A percentile compares a stretch with the other conserved stretches of the same genome.
Conservation (phyloP, 2,888 invertebrate genomes). For the Chouioia cunea region DNA sequence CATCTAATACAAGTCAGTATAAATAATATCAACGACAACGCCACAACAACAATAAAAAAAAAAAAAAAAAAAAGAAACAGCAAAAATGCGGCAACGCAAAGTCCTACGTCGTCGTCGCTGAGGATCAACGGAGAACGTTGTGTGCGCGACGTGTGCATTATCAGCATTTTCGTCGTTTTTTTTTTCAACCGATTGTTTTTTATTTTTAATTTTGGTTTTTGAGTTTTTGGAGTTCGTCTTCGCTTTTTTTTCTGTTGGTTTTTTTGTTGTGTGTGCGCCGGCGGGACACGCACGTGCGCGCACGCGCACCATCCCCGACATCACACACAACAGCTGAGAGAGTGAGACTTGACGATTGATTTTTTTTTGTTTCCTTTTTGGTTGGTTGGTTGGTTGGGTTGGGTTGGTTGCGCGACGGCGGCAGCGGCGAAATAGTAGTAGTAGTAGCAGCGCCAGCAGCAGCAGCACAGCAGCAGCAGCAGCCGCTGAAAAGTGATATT, state of each 20-base stretch:
- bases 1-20: no score
- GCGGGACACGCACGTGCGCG: not conserved
- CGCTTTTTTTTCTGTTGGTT: no score
- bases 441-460: constrained; percentile 5
- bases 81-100: not conserved
- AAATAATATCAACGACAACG: no score
- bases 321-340: not conserved
- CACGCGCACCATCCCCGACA: not conserved
- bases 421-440: no score
- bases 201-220: no score
- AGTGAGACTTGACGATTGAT: not conserved
- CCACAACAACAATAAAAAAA: no score
- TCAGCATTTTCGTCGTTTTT: no score
- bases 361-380: constrained; percentile 10
- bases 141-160: no score
- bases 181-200: no score
- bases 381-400: not conserved
- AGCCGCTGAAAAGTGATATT: not conserved
- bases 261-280: constrained; percentile 7
- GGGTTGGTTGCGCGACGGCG: not conserved
- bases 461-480: constrained; percentile 18
- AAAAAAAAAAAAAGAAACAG: no score
- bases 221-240: no score
- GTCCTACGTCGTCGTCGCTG: not conserved
- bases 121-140: no score